Percentiles rank a stretch among this genome's conserved stretches.
phyloP scores from a whole-genome alignment of 2,797 vertebrate species.

The Microhierax caerulescens region DNA sequence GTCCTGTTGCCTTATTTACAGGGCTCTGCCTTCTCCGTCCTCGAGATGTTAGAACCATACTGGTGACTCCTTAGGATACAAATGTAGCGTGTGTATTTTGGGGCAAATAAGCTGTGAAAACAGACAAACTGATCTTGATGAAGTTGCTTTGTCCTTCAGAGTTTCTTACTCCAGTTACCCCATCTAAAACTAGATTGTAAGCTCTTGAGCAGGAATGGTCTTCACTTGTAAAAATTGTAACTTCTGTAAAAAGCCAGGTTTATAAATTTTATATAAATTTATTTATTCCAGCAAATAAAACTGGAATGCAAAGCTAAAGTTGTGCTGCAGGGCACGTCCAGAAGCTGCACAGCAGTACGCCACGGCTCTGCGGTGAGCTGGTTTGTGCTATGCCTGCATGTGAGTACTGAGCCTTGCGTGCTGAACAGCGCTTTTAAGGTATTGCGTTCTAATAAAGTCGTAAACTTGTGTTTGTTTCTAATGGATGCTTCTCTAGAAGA shows the following conservation, averaged over 20 bases:
- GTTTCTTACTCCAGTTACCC: neutral
- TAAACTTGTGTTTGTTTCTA: accelerated
- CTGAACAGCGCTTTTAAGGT: accelerated
- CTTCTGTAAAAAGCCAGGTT: neutral
- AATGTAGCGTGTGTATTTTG: accelerated
- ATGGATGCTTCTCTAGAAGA: neutral
- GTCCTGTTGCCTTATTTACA: neutral
- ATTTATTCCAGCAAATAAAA: no score
- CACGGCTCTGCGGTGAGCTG: accelerated
- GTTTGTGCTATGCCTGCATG: accelerated
- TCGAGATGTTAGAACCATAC: neutral
- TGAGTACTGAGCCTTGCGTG: accelerated
- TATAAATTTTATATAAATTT: no score
- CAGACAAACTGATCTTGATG: accelerated
- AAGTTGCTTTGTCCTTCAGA: neutral
- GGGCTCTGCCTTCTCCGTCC: neutral
- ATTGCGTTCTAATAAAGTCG: neutral
- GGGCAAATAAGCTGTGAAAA: neutral
- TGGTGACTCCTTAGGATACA: accelerated
- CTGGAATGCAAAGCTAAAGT: accelerated
- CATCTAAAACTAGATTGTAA: conserved; percentile 17
- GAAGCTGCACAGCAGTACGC: accelerated
- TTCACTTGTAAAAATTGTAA: neutral
- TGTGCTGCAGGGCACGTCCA: neutral
- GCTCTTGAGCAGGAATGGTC: neutral